Evolutionary conservation across 1,140 invertebrate species (phyloP).

Genomic region (Bombus polaris): DNA sequence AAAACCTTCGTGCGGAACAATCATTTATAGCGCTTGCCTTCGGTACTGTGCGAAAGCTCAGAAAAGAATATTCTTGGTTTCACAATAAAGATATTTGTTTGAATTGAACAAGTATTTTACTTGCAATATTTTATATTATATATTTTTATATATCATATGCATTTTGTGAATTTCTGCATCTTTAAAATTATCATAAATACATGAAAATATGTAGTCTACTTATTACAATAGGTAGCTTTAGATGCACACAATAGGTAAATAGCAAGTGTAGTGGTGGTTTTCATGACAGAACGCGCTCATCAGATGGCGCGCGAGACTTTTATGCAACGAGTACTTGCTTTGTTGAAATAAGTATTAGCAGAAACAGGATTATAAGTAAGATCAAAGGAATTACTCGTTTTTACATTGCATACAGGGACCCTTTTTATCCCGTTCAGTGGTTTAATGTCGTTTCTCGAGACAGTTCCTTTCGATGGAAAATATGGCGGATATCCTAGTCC

Average conservation of each 20-base stretch:
- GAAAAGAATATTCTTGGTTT: background rate
- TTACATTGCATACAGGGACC: background rate
- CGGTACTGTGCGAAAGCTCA: no score
- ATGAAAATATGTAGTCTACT: background rate
- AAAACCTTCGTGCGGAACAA: background rate
- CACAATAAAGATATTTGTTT: no score
- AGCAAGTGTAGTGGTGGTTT: background rate
- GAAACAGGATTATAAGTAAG: background rate
- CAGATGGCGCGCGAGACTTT: background rate
- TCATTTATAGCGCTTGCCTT: no score
- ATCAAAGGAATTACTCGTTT: background rate
- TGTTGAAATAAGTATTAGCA: background rate
- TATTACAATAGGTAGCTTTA: background rate
- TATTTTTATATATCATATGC: background rate
- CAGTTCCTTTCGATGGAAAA: background rate
- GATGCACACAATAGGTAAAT: background rate
- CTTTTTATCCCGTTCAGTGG: background rate
- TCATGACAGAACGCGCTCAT: background rate
- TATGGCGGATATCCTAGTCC: no score
- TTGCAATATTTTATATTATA: background rate
- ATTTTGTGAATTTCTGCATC: background rate
- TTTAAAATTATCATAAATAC: background rate
- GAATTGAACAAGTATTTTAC: background rate
- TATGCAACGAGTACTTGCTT: background rate
- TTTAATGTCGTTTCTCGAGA: slow-evolving; percentile 10